Evolutionary conservation across 2,888 invertebrate genomes (phyloP).

Genomic region (Elmis aenea): DNA sequence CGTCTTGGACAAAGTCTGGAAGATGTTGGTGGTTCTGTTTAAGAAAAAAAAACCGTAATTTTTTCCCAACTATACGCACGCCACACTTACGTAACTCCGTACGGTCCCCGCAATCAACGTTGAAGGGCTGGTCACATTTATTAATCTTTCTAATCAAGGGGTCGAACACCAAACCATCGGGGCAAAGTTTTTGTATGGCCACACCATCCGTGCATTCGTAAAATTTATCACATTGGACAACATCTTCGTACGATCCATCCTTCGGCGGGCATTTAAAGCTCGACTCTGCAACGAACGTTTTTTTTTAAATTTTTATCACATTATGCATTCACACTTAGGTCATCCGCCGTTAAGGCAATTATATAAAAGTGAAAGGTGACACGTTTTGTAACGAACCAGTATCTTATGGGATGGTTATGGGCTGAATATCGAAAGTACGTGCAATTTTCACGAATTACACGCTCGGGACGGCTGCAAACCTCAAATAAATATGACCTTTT

Average conservation of each 20-base stretch:
- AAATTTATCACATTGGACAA: conserved; percentile 81
- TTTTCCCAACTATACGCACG: too few species aligned
- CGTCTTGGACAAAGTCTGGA: conserved; percentile 71
- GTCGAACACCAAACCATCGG: conserved; percentile 87
- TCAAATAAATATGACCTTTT: too few species aligned
- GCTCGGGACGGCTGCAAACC: too few species aligned
- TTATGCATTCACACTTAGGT: too few species aligned
- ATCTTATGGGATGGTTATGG: too few species aligned
- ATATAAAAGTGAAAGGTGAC: conserved; percentile 19
- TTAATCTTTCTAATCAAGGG: conserved; percentile 77
- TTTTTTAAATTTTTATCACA: too few species aligned
- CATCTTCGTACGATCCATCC: conserved; percentile 76
- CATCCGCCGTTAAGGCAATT: conserved; percentile 8
- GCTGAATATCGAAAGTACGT: too few species aligned
- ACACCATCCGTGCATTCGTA: conserved; percentile 72
- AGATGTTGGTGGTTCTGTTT: conserved; percentile 69
- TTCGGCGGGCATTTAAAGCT: conserved; percentile 76
- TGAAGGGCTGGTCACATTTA: conserved; percentile 91
- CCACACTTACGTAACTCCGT: conserved; percentile 81
- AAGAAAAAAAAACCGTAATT: not conserved
- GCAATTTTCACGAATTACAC: too few species aligned
- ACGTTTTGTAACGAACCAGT: not conserved
- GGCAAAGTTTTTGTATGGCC: conserved; percentile 71
- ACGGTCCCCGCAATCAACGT: conserved; percentile 85
- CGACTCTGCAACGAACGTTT: conserved; percentile 27